A percentile compares a stretch with the other conserved stretches of the same genome.
Conservation (phyloP, 1,140 invertebrate species). For the Alviniconcha marisindica region DNA sequence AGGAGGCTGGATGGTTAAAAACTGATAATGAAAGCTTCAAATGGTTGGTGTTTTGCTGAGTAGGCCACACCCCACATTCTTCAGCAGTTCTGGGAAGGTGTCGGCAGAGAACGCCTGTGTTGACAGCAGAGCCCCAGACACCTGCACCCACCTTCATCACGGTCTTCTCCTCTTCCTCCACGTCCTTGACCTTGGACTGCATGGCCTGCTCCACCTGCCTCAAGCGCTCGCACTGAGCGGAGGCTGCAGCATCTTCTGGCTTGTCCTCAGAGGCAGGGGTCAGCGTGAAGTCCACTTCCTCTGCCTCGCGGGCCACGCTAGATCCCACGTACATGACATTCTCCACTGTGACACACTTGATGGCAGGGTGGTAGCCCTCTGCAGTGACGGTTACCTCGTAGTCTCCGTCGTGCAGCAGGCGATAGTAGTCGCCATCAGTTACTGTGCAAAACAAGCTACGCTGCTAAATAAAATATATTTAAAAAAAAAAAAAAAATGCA, state of each 20-base stretch:
- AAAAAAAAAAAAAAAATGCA: constrained; percentile 3
- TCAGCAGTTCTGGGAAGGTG: too few relatives aligned
- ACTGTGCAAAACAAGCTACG: constrained; percentile 54
- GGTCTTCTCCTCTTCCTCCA: not conserved
- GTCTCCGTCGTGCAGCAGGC: constrained; percentile 89
- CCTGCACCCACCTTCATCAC: not conserved
- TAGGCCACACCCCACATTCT: too few relatives aligned
- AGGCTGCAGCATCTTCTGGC: constrained; percentile 10
- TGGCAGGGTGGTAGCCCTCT: constrained; percentile 49
- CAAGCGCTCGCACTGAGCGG: constrained; percentile 12
- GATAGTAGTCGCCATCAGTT: constrained; percentile 91
- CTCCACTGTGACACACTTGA: constrained; percentile 50
- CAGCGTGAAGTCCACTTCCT: constrained; percentile 40
- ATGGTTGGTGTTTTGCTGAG: too few relatives aligned
- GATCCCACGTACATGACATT: constrained; percentile 48
- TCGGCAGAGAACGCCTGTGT: too few relatives aligned
- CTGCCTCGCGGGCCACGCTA: constrained; percentile 15
- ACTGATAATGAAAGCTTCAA: too few relatives aligned
- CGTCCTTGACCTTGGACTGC: not conserved
- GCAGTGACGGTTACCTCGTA: constrained; percentile 79
- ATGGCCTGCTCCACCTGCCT: not conserved
- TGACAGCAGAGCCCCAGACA: too few relatives aligned
- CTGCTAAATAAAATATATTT: too few relatives aligned
- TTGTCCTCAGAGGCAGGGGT: constrained; percentile 11
- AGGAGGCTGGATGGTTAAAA: too few relatives aligned